These are phyloP conservation scores for Papilio machaon DNA, from an alignment of 1,140 invertebrate genomes.

Conservation along the genomic window DNA sequence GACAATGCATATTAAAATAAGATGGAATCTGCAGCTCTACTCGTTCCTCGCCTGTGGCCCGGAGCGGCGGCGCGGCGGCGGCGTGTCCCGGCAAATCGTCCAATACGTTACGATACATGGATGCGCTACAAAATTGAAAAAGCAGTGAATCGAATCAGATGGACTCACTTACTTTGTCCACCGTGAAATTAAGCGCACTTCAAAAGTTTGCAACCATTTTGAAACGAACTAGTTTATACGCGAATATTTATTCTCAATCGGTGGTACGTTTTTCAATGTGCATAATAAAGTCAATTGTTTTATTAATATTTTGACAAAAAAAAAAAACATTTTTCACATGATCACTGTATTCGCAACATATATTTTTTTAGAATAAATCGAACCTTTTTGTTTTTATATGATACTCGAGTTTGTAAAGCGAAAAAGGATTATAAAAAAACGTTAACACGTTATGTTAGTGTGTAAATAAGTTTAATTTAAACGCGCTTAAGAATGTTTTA, in stretches of 20 bases:
- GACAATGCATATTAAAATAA: conserved; percentile 3
- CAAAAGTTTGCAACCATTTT: conserved; percentile 23
- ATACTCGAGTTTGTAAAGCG: too few species aligned
- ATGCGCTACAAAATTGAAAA: conserved; percentile 36
- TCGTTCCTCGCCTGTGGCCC: background rate
- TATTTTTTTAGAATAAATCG: too few species aligned
- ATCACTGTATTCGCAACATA: too few species aligned
- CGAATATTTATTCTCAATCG: background rate
- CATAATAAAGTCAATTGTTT: background rate
- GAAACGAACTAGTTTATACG: background rate
- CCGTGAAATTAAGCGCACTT: conserved; percentile 38
- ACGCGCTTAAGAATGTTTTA: too few species aligned
- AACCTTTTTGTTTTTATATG: too few species aligned
- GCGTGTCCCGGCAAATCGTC: background rate
- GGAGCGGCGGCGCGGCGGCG: background rate
- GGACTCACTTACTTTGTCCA: conserved; percentile 37
- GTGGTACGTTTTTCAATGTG: background rate
- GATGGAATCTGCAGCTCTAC: background rate
- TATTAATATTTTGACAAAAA: background rate
- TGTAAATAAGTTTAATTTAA: too few species aligned
- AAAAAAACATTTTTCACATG: background rate
- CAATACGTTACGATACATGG: conserved; percentile 33
- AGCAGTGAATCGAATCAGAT: conserved; percentile 38
- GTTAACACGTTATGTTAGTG: too few species aligned
- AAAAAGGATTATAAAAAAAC: too few species aligned